Base-by-base conservation (phyloP, 2,888 invertebrate species). In the Amiota minor region DNA sequence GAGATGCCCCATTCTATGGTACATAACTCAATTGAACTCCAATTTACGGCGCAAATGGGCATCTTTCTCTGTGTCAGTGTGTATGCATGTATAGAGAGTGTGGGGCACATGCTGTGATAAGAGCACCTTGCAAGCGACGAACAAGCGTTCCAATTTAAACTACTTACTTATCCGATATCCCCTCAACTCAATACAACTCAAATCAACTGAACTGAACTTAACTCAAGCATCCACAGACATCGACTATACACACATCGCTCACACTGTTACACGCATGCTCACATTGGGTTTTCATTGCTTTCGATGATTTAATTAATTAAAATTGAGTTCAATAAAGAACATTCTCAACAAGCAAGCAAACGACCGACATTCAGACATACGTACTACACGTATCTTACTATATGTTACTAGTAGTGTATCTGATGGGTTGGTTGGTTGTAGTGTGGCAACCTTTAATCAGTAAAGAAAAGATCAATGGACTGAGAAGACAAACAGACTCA, bases 291-390 rank as follows among this genome's bases (percentile, higher is more conserved):
- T 69, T 73, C 72, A 69, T 76, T 78, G 81, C 76, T 79, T 84
- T 83, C 85, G 81, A 85, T 86, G 83, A 85, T 85, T 86, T 85
- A 85, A 85, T 85, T 85, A 85, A 85, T 86, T 85, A 86, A 85
- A 85, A 86, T 86, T 85, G 79, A 85, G 85, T 85, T 85, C 86
- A 83, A 86, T 83, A 81, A 80, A 85, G 81, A 78, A 59, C 70
- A 72, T 70, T 12, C 55, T 65, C 55, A 55, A 65, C 65, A 64
- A 67, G 49, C 23, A 61, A 77, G 35, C 78, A 74, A 77, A 75
- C 72, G 76, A 73, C 69, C 71, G 35, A 71, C 46, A 68, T 74
- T 77, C 80, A 76, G 0, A 67, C 18, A 46, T 14, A 67, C n/a
- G 50, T 3, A 62, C 62, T 35, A 23, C 45, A 35, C n/a, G 14